These are phyloP conservation scores for Antheraea yamamai DNA, from an alignment of 2,888 invertebrate species.

Conservation along the genomic window DNA sequence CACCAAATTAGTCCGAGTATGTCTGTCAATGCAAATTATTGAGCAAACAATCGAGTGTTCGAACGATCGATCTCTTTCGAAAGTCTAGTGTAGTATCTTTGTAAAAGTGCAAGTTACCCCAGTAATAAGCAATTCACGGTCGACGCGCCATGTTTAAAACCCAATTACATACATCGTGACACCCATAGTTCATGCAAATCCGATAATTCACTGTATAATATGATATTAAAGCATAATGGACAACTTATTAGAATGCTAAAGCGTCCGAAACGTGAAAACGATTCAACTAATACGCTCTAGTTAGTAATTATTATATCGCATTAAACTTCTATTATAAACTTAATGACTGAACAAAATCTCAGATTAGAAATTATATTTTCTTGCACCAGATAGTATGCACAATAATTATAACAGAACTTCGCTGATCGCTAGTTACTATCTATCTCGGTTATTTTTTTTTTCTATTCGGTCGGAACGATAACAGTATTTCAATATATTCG, in stretches of 20 bases:
- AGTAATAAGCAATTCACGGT: not conserved
- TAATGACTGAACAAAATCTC: not conserved
- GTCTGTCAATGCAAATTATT: not conserved
- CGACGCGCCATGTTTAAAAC: not conserved
- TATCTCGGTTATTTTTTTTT: not conserved
- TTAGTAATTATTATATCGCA: not conserved
- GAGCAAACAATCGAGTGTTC: not conserved
- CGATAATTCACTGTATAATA: not conserved
- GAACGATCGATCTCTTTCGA: constrained; percentile 7
- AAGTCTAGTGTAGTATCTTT: not conserved
- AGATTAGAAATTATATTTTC: constrained; percentile 8
- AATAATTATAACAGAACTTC: not conserved
- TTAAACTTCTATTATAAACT: not conserved
- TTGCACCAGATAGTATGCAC: not conserved
- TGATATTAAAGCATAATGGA: not conserved
- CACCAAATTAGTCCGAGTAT: not conserved
- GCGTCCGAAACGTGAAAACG: not conserved
- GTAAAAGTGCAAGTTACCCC: constrained; percentile 8
- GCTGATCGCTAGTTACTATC: not conserved
- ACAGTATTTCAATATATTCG: not conserved
- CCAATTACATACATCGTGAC: not conserved
- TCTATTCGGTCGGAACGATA: not conserved
- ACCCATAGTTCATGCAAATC: not conserved
- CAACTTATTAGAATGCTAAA: not conserved
- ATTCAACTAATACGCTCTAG: not conserved